Conservation (phyloP, 2,888 invertebrate species). For the Oeneis ivallda region DNA sequence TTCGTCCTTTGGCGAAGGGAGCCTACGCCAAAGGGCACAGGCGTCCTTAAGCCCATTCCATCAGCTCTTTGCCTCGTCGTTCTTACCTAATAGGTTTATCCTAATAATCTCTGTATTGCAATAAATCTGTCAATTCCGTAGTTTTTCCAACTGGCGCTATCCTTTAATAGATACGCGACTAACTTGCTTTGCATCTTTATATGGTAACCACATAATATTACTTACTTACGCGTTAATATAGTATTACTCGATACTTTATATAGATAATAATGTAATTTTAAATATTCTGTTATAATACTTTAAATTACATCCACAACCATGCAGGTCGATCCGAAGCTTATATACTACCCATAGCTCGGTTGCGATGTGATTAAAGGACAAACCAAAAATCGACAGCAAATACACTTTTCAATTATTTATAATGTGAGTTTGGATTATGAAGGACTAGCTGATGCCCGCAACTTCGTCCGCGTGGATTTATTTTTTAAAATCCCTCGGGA, state of each 20-base stretch:
- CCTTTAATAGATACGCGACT: neutral
- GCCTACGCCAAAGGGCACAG: too few species aligned
- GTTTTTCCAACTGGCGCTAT: slow-evolving; percentile 2
- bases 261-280: neutral
- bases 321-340: too few species aligned
- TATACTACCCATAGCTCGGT: too few species aligned
- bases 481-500: too few species aligned
- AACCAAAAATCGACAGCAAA: too few species aligned
- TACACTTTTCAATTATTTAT: too few species aligned
- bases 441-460: too few species aligned
- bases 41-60: neutral
- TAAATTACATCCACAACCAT: too few species aligned
- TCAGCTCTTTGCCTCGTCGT: neutral
- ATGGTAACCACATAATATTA: neutral
- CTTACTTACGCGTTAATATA: neutral
- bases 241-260: neutral
- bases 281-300: too few species aligned
- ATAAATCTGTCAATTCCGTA: slow-evolving; percentile 2
- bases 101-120: neutral
- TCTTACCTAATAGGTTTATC: neutral
- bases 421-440: too few species aligned
- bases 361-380: too few species aligned
- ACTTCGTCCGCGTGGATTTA: too few species aligned
- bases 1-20: neutral
- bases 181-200: slow-evolving; percentile 1